Conservation (phyloP, 2,797 vertebrate genomes). For the Antennarius maculatus region DNA sequence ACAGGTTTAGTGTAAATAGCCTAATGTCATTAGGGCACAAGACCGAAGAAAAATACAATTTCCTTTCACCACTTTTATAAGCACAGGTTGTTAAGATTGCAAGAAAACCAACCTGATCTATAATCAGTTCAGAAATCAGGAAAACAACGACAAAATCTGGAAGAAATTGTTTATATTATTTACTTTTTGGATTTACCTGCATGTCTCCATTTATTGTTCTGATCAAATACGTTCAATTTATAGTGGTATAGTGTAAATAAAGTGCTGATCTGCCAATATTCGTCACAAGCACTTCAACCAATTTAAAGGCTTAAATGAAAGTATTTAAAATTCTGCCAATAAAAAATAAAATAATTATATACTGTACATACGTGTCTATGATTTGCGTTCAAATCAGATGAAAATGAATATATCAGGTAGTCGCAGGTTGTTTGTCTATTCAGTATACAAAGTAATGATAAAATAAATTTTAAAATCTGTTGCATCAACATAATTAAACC, state of each 20-base stretch:
- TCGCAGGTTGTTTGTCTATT: too few relatives aligned
- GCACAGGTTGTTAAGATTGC: slow-evolving; percentile 24
- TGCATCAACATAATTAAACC: too few relatives aligned
- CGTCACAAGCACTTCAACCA: neutral
- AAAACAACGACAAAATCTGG: too few relatives aligned
- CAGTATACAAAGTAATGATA: too few relatives aligned
- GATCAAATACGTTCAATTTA: neutral
- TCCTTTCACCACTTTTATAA: slow-evolving; percentile 25
- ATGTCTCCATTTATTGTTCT: neutral
- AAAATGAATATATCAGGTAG: too few relatives aligned
- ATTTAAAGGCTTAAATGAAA: too few relatives aligned
- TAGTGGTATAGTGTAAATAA: neutral
- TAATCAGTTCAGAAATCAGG: neutral
- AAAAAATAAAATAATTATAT: too few relatives aligned
- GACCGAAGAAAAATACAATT: slow-evolving; percentile 23
- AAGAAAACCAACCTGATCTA: slow-evolving; percentile 16
- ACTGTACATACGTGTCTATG: too few relatives aligned
- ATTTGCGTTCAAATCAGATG: too few relatives aligned
- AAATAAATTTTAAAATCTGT: too few relatives aligned
- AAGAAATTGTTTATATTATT: neutral
- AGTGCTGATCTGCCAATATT: neutral
- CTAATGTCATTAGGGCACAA: slow-evolving; percentile 50
- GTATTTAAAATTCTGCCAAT: too few relatives aligned
- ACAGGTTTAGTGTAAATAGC: slow-evolving; percentile 70
- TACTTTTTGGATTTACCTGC: neutral